Evolutionary conservation across 2,797 vertebrate genomes (phyloP).

Genomic region (Anas bernieri): DNA sequence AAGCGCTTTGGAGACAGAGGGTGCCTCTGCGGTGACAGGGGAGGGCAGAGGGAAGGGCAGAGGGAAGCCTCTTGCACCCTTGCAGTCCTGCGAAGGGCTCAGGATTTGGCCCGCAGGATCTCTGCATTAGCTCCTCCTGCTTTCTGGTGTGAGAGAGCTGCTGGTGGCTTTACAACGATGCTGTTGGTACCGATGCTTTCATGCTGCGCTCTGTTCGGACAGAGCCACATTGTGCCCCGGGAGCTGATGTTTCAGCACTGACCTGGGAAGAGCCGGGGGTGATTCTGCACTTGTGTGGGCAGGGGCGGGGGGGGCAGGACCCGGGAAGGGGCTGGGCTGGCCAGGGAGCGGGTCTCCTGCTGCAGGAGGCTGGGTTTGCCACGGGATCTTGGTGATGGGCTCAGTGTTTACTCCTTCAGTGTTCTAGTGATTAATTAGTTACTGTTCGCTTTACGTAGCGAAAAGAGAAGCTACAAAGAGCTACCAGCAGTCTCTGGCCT

Average conservation of each 20-base stretch:
- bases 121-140: accelerated
- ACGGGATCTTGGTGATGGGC: accelerated
- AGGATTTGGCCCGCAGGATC: neutral
- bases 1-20: slow-evolving; percentile 29
- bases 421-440: neutral
- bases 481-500: neutral
- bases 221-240: neutral
- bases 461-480: neutral
- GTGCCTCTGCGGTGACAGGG: slow-evolving; percentile 6
- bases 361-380: neutral
- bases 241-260: neutral
- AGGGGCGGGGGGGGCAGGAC: accelerated
- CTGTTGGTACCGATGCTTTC: neutral
- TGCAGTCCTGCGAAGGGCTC: neutral
- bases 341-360: neutral
- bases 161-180: neutral
- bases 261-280: neutral
- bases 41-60: neutral
- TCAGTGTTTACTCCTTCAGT: neutral
- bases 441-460: neutral
- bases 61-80: neutral
- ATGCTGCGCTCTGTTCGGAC: neutral
- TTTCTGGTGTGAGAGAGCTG: neutral
- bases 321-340: accelerated
- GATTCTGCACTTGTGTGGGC: neutral